Evolutionary conservation across 2,113 vertebrate genomes (phyloP), one percentile per base, ranked within the genome.

Genomic region (Pterophyllum scalare): DNA sequence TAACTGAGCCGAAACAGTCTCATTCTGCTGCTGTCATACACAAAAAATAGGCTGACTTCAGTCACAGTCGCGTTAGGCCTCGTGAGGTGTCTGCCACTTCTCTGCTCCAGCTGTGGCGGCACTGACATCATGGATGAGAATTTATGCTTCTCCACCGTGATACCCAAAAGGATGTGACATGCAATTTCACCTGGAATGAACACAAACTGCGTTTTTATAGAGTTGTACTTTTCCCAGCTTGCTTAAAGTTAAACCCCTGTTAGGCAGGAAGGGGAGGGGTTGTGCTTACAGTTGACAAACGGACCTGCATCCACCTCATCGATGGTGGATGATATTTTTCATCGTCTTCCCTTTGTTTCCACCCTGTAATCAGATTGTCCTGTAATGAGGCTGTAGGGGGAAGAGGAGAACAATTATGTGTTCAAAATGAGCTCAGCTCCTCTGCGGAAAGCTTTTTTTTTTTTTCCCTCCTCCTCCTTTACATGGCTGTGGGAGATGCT

Each of bases 361-460:
- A 81, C 79, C 65, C 83, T 85, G 83, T 93, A 93, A 93, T 93
- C 91, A 93, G 86, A 92, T 89, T 89, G 86, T 54, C 58, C 74
- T 61, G 82, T 93, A 94, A 95, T 95, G 93, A 94, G 89, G 88
- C 94, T 92, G 89, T 75, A 89, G 90, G 90, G 90, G 91, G 82
- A 81, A 87, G 85, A 78, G 7, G 90, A 88, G 90, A 87, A 93
- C 94, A 95, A 94, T 95, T 95, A 95, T 86, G 87, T 87, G 89
- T 92, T 95, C 77, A 79, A 94, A 95, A 95, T 95, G 91, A 94
- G 94, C 90, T 92, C 88, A 86, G 94, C 92, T 93, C 88, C 92
- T 94, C 81, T 89, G 93, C 19, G 84, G 82, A 93, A 91, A 87
- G 79, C 58, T 62, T 88, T 67, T 83, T 80, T 78, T 67, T 40